A percentile compares a stretch with the other conserved stretches of the same genome.
Conservation (phyloP, 2,797 vertebrate species). For the Babyrousa celebensis region DNA sequence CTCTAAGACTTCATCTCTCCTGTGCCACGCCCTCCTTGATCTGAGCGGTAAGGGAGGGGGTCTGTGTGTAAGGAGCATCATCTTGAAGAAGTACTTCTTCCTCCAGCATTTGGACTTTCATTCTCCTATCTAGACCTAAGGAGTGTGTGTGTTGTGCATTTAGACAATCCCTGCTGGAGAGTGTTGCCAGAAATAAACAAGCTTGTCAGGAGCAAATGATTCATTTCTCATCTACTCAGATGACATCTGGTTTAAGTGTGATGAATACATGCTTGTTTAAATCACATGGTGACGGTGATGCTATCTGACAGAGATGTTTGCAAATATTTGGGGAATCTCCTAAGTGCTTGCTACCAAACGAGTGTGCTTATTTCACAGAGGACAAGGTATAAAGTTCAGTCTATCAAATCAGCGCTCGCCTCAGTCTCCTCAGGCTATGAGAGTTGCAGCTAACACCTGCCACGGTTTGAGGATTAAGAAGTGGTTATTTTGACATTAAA, state of each 20-base stretch:
- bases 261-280: conserved; percentile 88
- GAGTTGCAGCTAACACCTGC: conserved; percentile 41
- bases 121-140: conserved; percentile 58
- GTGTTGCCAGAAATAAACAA: conserved; percentile 83
- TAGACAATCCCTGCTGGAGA: conserved; percentile 79
- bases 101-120: conserved; percentile 40
- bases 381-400: conserved; percentile 40
- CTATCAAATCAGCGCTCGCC: conserved; percentile 30
- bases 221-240: conserved; percentile 79
- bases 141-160: conserved; percentile 65
- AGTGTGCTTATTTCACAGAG: conserved; percentile 63
- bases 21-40: neutral
- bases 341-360: conserved; percentile 76
- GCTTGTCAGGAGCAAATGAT: conserved; percentile 78
- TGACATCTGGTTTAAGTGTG: conserved; percentile 87
- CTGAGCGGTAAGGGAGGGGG: neutral
- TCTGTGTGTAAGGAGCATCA: neutral
- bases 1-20: neutral
- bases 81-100: conserved; percentile 40
- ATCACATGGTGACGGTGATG: conserved; percentile 75
- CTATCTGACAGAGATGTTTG: conserved; percentile 78
- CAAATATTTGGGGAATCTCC: conserved; percentile 77
- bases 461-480: conserved; percentile 44
- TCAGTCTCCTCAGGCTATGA: conserved; percentile 4
- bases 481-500: conserved; percentile 53